A percentile compares a stretch with the other conserved stretches of the same genome.
Conservation (phyloP, 23 tunicate genomes). For the Trididemnum clinides region DNA sequence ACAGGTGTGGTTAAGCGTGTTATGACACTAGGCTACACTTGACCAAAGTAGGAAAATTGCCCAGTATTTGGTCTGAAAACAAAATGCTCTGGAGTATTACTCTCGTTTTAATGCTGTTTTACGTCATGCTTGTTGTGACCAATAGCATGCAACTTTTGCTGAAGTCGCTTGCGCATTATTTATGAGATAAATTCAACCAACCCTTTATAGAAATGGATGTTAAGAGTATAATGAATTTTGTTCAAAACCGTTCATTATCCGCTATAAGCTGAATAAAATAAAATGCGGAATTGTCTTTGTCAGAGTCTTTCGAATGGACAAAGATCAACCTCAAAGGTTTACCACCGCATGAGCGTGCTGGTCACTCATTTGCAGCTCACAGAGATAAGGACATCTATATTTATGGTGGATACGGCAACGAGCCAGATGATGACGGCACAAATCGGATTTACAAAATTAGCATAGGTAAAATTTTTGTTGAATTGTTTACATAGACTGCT, state of each 20-base stretch:
- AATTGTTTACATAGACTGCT: too few relatives aligned
- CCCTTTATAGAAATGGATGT: too few relatives aligned
- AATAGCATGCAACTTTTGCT: too few relatives aligned
- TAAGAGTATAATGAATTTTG: too few relatives aligned
- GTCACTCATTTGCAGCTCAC: constrained; percentile 77
- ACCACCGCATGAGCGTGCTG: constrained; percentile 49
- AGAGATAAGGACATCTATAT: constrained; percentile 84
- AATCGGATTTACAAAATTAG: constrained; percentile 30
- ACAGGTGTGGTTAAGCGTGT: constrained; percentile 40
- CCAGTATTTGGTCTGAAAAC: not conserved
- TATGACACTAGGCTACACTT: not conserved
- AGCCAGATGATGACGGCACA: not conserved
- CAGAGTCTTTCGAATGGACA: constrained; percentile 45
- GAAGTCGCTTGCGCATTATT: too few relatives aligned
- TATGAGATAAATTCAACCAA: too few relatives aligned
- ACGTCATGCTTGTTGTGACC: too few relatives aligned
- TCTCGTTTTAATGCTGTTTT: too few relatives aligned
- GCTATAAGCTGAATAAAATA: too few relatives aligned
- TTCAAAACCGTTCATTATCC: too few relatives aligned
- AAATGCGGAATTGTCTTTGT: not conserved
- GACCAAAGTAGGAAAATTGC: not conserved
- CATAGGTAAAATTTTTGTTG: constrained; percentile 3
- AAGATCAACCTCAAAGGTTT: constrained; percentile 32
- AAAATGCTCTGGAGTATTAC: not conserved
- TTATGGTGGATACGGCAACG: constrained; percentile 54